These are phyloP conservation scores for Acrocephalus kingi DNA, from an alignment of 2,113 vertebrate species.

Conservation along the genomic window DNA sequence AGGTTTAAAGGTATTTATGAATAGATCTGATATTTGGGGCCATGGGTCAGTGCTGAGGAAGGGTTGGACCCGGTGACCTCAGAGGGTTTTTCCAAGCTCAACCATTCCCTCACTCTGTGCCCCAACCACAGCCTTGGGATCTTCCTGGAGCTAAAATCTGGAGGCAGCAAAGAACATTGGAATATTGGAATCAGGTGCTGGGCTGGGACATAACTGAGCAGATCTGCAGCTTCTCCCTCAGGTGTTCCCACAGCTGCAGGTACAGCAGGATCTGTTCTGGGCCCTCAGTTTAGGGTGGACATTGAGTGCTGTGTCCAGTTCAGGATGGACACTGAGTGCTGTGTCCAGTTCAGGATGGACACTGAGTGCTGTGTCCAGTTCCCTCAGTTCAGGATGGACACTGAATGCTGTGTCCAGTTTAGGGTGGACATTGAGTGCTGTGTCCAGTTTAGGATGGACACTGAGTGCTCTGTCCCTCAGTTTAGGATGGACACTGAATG, in stretches of 20 bases:
- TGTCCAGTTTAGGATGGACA: too few relatives aligned
- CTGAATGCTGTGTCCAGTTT: too few relatives aligned
- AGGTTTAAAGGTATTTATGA: background rate
- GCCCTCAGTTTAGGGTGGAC: background rate
- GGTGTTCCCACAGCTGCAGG: accelerated
- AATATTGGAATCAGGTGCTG: accelerated
- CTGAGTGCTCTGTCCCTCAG: too few relatives aligned
- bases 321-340: too few relatives aligned
- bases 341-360: too few relatives aligned
- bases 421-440: background rate
- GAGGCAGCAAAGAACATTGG: accelerated
- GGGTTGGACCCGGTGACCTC: accelerated
- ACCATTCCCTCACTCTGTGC: background rate
- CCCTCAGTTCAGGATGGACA: too few relatives aligned
- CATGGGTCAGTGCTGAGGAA: background rate
- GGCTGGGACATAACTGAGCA: accelerated
- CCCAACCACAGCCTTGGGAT: accelerated
- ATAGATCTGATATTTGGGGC: accelerated
- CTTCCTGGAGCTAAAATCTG: background rate
- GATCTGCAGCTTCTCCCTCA: background rate
- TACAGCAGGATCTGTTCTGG: accelerated
- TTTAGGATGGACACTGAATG: too few relatives aligned
- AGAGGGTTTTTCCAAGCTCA: background rate
- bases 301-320: background rate
- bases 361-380: too few relatives aligned